phyloP scores from a whole-genome alignment of 2,113 vertebrate genomes.

The Catagonus wagneri region DNA sequence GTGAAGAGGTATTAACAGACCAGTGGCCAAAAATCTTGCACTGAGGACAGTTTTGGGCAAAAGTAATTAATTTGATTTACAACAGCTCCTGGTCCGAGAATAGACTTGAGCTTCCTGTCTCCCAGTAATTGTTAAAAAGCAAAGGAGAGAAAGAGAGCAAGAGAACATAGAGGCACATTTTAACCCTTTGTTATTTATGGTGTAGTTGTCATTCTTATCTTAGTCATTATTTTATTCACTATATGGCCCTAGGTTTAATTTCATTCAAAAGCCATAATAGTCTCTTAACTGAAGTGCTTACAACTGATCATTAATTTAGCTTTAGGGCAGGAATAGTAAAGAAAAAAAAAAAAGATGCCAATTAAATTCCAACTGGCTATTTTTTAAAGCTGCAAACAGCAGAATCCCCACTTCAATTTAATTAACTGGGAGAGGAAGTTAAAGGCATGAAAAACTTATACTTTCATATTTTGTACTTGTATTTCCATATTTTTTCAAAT shows the following conservation, averaged over 20 bases:
- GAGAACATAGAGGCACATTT: not conserved
- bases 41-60: slow-evolving; percentile 77
- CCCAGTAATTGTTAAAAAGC: slow-evolving; percentile 70
- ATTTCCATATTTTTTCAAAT: not conserved
- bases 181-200: slow-evolving; percentile 82
- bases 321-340: slow-evolving; percentile 87
- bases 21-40: slow-evolving; percentile 68
- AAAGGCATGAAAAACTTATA: slow-evolving; percentile 18
- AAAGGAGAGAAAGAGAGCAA: not conserved
- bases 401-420: slow-evolving; percentile 88
- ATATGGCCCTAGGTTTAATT: slow-evolving; percentile 70
- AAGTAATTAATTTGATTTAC: slow-evolving; percentile 87
- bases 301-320: slow-evolving; percentile 87
- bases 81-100: slow-evolving; percentile 75
- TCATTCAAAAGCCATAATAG: slow-evolving; percentile 84
- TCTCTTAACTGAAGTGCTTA: slow-evolving; percentile 85
- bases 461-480: slow-evolving; percentile 37
- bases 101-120: slow-evolving; percentile 72
- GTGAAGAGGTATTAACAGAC: slow-evolving; percentile 74
- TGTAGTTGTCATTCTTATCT: slow-evolving; percentile 76
- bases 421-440: slow-evolving; percentile 82
- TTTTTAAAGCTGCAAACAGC: slow-evolving; percentile 88
- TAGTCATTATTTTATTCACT: slow-evolving; percentile 57
- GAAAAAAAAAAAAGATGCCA: slow-evolving; percentile 86
- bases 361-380: slow-evolving; percentile 90